A percentile compares a stretch with the other conserved stretches of the same genome.
phyloP scores from a whole-genome alignment of 2,888 invertebrate species.

The Agrochola macilenta region DNA sequence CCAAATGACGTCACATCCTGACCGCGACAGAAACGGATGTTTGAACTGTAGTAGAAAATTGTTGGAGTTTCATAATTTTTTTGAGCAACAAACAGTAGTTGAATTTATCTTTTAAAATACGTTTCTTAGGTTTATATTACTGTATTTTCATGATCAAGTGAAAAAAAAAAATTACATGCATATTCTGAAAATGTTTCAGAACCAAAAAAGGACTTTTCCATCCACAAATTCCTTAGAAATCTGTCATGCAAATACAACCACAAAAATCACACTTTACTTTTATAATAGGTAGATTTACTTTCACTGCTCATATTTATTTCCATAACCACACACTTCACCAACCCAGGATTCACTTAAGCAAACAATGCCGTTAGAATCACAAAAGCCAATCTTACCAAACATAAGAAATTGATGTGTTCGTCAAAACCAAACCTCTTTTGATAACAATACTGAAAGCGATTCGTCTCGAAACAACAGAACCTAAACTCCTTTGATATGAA shows the following conservation, averaged over 20 bases:
- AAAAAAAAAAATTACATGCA: too few relatives aligned
- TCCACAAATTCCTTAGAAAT: neutral
- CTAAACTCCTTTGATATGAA: slow-evolving; percentile 38
- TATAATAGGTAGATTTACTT: neutral
- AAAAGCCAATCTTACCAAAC: slow-evolving; percentile 19
- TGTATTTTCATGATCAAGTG: too few relatives aligned
- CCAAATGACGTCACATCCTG: too few relatives aligned
- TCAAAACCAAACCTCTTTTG: slow-evolving; percentile 24
- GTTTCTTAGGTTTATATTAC: too few relatives aligned
- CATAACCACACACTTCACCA: neutral
- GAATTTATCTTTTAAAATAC: too few relatives aligned
- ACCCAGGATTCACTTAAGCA: neutral
- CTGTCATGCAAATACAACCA: neutral
- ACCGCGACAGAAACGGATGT: too few relatives aligned
- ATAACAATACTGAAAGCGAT: slow-evolving; percentile 36
- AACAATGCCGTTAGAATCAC: slow-evolving; percentile 6
- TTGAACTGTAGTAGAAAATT: too few relatives aligned
- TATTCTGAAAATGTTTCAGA: too few relatives aligned
- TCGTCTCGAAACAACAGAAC: slow-evolving; percentile 22
- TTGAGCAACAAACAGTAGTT: too few relatives aligned
- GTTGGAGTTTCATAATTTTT: too few relatives aligned
- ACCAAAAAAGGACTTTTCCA: too few relatives aligned
- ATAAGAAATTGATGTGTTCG: slow-evolving; percentile 30
- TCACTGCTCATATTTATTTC: neutral
- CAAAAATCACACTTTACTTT: neutral